phyloP scores from a whole-genome alignment of 2,888 invertebrate species.

The Cantharis rustica region DNA sequence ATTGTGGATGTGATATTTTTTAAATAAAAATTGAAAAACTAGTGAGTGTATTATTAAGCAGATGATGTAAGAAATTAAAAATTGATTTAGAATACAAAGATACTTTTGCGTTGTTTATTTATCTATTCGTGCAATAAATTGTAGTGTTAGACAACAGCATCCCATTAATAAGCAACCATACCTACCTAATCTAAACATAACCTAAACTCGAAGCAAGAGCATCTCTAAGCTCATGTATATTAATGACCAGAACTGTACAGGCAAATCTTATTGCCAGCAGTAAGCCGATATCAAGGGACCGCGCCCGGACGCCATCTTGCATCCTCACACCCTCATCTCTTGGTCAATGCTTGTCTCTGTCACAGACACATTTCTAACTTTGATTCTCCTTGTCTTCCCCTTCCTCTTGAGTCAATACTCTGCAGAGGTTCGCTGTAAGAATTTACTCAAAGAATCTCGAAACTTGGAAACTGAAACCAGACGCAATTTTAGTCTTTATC shows the following conservation, averaged over 20 bases:
- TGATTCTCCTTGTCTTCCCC: constrained; percentile 40
- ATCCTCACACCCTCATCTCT: constrained; percentile 45
- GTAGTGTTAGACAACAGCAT: constrained; percentile 2
- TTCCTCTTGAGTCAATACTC: constrained; percentile 55
- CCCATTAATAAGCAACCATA: constrained; percentile 25
- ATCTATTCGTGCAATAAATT: constrained; percentile 7
- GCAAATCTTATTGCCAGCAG: constrained; percentile 57
- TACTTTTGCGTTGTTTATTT: constrained; percentile 6
- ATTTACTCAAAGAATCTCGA: constrained; percentile 50
- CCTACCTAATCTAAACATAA: constrained; percentile 40
- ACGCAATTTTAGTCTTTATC: constrained; percentile 9
- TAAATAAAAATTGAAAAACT: background rate
- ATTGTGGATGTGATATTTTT: background rate
- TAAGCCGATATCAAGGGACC: constrained; percentile 55
- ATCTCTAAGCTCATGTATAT: constrained; percentile 54
- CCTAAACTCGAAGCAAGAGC: constrained; percentile 37
- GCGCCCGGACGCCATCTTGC: constrained; percentile 55
- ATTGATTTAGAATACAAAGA: background rate
- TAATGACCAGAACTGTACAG: constrained; percentile 55
- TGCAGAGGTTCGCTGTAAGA: constrained; percentile 52
- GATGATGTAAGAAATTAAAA: background rate
- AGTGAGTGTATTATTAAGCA: background rate
- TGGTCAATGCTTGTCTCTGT: constrained; percentile 44
- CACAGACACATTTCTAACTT: constrained; percentile 37
- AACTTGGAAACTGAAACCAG: constrained; percentile 35